Evolutionary conservation across 2,113 vertebrate genomes (phyloP).

Genomic region (Blennius ocellaris): DNA sequence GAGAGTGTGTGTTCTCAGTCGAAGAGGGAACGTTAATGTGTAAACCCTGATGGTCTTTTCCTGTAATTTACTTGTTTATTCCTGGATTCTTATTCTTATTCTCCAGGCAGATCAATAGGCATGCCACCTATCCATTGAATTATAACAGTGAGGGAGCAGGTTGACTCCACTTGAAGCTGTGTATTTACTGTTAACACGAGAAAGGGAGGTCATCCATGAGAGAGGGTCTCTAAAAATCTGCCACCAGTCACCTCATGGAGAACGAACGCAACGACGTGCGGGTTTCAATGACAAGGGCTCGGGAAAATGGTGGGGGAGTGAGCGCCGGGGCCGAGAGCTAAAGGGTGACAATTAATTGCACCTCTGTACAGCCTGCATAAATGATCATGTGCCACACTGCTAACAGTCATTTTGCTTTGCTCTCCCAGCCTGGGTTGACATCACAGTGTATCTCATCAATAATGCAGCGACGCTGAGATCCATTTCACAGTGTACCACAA

Average conservation of each 20-base stretch:
- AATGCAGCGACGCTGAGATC: constrained; percentile 77
- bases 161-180: constrained; percentile 27
- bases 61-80: neutral
- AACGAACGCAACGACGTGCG: constrained; percentile 25
- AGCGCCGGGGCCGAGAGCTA: constrained; percentile 55
- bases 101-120: constrained; percentile 3
- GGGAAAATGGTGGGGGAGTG: constrained; percentile 43
- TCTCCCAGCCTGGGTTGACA: constrained; percentile 78
- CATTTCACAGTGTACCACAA: constrained; percentile 70
- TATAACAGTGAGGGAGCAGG: constrained; percentile 12
- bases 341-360: constrained; percentile 75
- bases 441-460: constrained; percentile 81
- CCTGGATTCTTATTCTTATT: constrained; percentile 5
- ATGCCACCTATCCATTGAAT: constrained; percentile 4
- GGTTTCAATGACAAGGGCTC: constrained; percentile 54
- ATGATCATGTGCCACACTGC: constrained; percentile 69
- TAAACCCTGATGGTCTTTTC: rapidly evolving
- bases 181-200: constrained; percentile 26
- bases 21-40: neutral
- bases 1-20: constrained; percentile 8
- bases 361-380: constrained; percentile 70
- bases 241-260: constrained; percentile 18
- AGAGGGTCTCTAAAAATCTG: constrained; percentile 25
- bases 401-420: constrained; percentile 78
- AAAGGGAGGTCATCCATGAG: constrained; percentile 37